phyloP scores from a whole-genome alignment of 1,140 invertebrate species.

The Himalopsyche phryganea region DNA sequence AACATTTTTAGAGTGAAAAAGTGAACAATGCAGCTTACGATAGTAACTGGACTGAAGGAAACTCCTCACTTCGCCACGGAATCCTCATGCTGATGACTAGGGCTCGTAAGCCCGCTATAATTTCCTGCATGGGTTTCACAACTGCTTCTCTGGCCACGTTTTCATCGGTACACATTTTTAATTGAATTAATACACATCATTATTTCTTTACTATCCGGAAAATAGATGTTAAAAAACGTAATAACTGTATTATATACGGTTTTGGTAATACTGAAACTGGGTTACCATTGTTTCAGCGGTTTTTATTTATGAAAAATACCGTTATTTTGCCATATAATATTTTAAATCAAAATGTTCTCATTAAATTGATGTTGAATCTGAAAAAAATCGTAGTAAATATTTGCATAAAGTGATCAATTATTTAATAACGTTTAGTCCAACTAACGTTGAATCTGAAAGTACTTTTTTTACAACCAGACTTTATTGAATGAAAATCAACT shows the following conservation, averaged over 20 bases:
- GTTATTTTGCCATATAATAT: no score
- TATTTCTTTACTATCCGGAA: not conserved
- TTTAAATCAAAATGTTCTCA: no score
- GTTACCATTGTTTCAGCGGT: no score
- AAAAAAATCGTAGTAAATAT: no score
- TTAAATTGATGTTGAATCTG: no score
- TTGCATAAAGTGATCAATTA: no score
- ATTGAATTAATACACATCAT: not conserved
- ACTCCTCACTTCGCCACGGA: not conserved
- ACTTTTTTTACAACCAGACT: no score
- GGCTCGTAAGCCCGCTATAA: not conserved
- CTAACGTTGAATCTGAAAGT: no score
- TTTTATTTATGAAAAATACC: no score
- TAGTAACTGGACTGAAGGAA: not conserved
- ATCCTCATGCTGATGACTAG: conserved; percentile 14
- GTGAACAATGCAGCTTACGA: not conserved
- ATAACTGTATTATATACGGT: not conserved
- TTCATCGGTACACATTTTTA: conserved; percentile 15
- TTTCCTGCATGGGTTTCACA: conserved; percentile 15
- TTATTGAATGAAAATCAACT: no score
- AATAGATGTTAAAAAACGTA: not conserved
- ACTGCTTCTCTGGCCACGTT: conserved; percentile 12
- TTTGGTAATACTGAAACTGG: no score
- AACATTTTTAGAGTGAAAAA: not conserved
- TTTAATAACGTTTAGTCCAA: no score